Conservation (phyloP, 2,113 vertebrate genomes). For the Carlito syrichta region DNA sequence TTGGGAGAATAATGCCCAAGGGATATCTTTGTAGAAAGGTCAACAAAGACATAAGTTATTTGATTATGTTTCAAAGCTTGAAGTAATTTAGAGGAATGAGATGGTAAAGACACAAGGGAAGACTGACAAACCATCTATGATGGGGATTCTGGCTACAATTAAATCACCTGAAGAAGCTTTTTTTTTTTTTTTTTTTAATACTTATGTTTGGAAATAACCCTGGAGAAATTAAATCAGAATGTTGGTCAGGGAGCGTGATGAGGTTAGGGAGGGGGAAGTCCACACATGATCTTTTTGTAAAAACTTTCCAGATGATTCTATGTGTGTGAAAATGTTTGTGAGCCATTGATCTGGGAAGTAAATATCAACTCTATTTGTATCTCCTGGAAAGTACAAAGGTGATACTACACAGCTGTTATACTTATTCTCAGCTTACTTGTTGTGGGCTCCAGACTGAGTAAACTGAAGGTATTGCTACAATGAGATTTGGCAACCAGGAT, state of each 20-base stretch:
- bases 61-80: background rate
- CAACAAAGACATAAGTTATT: background rate
- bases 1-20: background rate
- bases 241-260: background rate
- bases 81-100: background rate
- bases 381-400: background rate
- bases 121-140: fast-evolving
- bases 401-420: fast-evolving
- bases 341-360: background rate
- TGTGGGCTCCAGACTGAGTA: background rate
- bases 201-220: background rate
- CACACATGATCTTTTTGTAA: background rate
- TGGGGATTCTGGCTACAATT: fast-evolving
- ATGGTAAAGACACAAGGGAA: background rate
- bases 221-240: background rate
- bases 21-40: background rate
- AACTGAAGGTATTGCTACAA: background rate
- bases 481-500: background rate
- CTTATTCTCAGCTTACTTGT: background rate
- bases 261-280: background rate
- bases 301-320: background rate
- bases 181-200: background rate
- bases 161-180: background rate
- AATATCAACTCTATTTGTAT: no score
- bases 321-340: background rate